A percentile compares a stretch with the other conserved stretches of the same genome.
phyloP scores from a whole-genome alignment of 1,140 invertebrate species.

The Drosophila seguyi region DNA sequence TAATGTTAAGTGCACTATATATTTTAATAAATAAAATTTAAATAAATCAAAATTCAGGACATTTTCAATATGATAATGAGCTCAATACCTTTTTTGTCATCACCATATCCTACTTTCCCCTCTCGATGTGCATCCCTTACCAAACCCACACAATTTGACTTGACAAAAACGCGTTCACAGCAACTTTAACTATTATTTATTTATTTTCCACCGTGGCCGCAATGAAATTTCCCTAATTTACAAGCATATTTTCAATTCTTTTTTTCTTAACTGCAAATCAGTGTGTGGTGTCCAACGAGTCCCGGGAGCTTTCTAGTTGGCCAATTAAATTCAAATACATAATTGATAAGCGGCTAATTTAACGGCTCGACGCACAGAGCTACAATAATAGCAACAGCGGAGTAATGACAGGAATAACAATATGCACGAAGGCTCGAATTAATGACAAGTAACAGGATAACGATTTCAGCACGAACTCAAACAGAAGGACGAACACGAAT shows the following conservation, averaged over 20 bases:
- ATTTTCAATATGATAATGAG: no score
- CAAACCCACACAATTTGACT: background rate
- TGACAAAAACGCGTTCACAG: no score
- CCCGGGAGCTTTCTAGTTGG: conserved; percentile 45
- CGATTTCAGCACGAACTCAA: conserved; percentile 73
- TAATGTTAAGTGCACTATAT: no score
- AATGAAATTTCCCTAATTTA: conserved; percentile 19
- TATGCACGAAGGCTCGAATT: conserved; percentile 54
- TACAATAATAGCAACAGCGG: conserved; percentile 27
- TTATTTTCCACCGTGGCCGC: conserved; percentile 11
- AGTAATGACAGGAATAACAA: conserved; percentile 51
- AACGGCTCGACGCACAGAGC: conserved; percentile 60
- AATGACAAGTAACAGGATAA: conserved; percentile 80
- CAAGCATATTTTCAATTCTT: background rate
- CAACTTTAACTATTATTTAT: conserved; percentile 5
- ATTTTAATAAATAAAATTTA: no score
- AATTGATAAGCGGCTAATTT: conserved; percentile 78
- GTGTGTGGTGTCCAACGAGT: conserved; percentile 19
- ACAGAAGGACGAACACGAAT: conserved; percentile 21
- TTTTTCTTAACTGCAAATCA: conserved; percentile 12
- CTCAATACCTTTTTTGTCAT: no score
- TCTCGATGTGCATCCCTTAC: background rate
- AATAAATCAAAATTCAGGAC: no score
- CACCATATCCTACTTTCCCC: background rate
- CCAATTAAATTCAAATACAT: conserved; percentile 77